A percentile compares a stretch with the other conserved stretches of the same genome.
Conservation (phyloP, 2,888 invertebrate species). For the Formica aserva region DNA sequence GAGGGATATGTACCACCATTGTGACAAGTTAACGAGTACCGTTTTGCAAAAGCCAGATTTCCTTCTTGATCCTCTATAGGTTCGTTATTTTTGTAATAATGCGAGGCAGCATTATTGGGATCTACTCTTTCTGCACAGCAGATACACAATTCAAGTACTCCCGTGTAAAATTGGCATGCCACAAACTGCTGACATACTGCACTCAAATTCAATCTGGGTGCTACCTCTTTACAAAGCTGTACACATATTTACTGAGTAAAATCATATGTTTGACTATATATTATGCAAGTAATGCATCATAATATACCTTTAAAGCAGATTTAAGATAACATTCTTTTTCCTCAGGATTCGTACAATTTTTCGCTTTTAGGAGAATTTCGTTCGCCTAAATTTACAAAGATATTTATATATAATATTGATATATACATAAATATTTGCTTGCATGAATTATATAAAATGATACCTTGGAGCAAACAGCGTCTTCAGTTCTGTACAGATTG, state of each 20-base stretch:
- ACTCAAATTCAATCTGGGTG: conserved; percentile 94
- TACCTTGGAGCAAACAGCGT: conserved; percentile 98
- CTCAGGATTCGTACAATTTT: conserved; percentile 90
- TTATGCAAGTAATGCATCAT: conserved; percentile 7
- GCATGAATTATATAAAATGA: neutral
- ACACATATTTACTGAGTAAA: conserved; percentile 12
- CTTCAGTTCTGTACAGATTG: conserved; percentile 96
- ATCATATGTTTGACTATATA: neutral
- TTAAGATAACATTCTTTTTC: conserved; percentile 93
- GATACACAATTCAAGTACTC: conserved; percentile 95
- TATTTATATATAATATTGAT: conserved; percentile 17
- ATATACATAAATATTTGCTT: conserved; percentile 1
- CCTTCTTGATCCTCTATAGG: conserved; percentile 94
- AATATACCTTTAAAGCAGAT: conserved; percentile 89
- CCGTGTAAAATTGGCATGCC: conserved; percentile 93
- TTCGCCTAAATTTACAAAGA: conserved; percentile 89
- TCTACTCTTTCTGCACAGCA: conserved; percentile 95
- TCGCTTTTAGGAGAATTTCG: conserved; percentile 94
- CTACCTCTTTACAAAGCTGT: conserved; percentile 95
- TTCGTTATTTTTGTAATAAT: conserved; percentile 95
- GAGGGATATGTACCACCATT: neutral
- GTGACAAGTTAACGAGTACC: conserved; percentile 84
- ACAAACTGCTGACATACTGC: conserved; percentile 95
- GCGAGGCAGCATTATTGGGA: conserved; percentile 94
- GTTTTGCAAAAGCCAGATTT: conserved; percentile 90